Evolutionary conservation across 2,797 vertebrate genomes (phyloP).

Genomic region (Alcedo atthis): DNA sequence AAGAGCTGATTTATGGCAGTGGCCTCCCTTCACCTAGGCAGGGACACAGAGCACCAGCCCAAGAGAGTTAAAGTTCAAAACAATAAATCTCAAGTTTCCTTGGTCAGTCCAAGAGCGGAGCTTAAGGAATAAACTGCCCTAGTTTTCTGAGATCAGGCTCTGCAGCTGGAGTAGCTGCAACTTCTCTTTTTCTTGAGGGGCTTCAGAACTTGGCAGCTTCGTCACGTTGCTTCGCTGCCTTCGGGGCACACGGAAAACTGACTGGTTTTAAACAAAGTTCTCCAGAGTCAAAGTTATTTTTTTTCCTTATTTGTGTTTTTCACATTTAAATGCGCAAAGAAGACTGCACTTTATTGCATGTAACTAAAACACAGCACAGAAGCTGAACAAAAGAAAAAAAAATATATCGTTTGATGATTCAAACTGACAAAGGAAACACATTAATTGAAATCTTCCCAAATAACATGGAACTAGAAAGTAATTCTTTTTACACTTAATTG

Average conservation of each 20-base stretch:
- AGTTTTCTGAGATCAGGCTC: slow-evolving; percentile 18
- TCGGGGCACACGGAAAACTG: neutral
- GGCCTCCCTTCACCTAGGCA: slow-evolving; percentile 42
- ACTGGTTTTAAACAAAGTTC: neutral
- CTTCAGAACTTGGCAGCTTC: neutral
- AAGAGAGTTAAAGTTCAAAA: slow-evolving; percentile 46
- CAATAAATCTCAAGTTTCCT: slow-evolving; percentile 63
- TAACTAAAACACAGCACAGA: neutral
- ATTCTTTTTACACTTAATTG: neutral
- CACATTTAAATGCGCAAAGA: neutral
- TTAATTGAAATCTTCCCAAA: slow-evolving; percentile 37
- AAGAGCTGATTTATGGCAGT: slow-evolving; percentile 24
- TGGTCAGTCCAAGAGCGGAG: neutral
- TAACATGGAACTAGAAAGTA: neutral
- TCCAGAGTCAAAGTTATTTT: neutral
- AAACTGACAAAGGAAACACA: neutral
- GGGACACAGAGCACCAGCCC: slow-evolving; percentile 32
- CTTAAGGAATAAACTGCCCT: slow-evolving; percentile 49
- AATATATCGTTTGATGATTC: neutral
- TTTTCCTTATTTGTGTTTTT: neutral
- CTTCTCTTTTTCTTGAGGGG: neutral
- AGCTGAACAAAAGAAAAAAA: neutral
- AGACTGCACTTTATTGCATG: neutral
- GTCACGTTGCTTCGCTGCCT: neutral
- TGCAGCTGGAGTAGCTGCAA: slow-evolving; percentile 36